Conservation (phyloP, 2,888 invertebrate genomes). For the Tetranychus piercei region DNA sequence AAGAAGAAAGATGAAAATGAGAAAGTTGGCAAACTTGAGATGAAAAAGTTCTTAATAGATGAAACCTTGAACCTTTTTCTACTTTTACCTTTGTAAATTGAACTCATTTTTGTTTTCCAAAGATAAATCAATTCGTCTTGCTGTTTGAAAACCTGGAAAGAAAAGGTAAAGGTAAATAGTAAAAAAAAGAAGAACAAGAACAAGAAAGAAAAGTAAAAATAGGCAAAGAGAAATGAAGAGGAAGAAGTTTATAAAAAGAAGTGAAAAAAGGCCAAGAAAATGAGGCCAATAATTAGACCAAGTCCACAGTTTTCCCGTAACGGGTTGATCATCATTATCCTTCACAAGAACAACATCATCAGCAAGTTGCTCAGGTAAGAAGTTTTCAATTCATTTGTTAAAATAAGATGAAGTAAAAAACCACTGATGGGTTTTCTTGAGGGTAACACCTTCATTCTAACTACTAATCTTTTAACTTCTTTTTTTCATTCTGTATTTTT, state of each 20-base stretch:
- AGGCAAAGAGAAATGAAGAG: not conserved
- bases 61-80: not conserved
- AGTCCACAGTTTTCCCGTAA: not conserved
- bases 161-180: not conserved
- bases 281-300: slow-evolving; percentile 1
- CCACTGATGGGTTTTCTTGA: not conserved
- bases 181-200: not conserved
- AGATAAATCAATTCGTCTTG: not conserved
- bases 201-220: not conserved
- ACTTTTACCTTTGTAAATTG: not conserved
- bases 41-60: not conserved
- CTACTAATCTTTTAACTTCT: not conserved
- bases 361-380: not conserved
- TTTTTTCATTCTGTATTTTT: not conserved
- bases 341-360: not conserved
- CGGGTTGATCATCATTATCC: not conserved
- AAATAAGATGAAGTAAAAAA: not conserved
- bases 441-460: not conserved
- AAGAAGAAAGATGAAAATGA: not conserved
- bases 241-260: not conserved
- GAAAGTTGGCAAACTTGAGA: not conserved
- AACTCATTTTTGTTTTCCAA: not conserved
- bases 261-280: not conserved
- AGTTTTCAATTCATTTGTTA: not conserved
- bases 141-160: not conserved